A percentile compares a stretch with the other conserved stretches of the same genome.
phyloP scores from a whole-genome alignment of 2,888 invertebrate species.

The Tinea trinotella region DNA sequence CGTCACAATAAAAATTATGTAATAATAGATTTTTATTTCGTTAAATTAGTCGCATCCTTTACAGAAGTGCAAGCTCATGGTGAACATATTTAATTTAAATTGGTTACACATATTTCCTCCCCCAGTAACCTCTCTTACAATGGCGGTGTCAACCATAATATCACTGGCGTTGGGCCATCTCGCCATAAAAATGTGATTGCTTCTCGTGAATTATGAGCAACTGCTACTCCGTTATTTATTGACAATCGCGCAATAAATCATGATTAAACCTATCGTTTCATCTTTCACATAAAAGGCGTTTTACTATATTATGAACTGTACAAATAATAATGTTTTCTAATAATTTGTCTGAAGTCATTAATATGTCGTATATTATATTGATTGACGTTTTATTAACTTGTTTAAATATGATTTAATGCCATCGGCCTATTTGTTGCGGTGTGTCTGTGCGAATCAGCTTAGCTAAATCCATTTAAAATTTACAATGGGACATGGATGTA shows the following conservation, averaged over 20 bases:
- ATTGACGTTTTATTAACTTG: not conserved
- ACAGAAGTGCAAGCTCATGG: not conserved
- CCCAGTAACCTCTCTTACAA: slow-evolving; percentile 24
- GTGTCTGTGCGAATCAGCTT: not conserved
- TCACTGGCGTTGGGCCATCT: slow-evolving; percentile 26
- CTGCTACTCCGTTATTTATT: slow-evolving; percentile 19
- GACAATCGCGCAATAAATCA: slow-evolving; percentile 17
- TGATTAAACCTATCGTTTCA: not conserved
- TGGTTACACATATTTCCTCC: not conserved
- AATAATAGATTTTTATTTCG: no score
- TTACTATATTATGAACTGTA: slow-evolving; percentile 6
- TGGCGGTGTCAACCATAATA: slow-evolving; percentile 29
- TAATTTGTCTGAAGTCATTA: not conserved
- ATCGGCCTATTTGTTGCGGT: not conserved
- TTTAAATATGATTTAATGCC: not conserved
- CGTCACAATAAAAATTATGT: no score
- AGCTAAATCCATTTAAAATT: not conserved
- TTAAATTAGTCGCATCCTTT: not conserved
- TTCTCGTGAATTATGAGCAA: slow-evolving; percentile 30
- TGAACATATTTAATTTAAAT: not conserved
- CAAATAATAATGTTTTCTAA: not conserved
- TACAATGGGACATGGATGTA: not conserved
- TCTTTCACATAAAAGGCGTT: slow-evolving; percentile 12
- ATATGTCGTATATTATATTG: not conserved
- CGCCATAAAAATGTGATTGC: slow-evolving; percentile 31